Evolutionary conservation across 2,888 invertebrate genomes (phyloP).

Genomic region (Macroteleia sp.): DNA sequence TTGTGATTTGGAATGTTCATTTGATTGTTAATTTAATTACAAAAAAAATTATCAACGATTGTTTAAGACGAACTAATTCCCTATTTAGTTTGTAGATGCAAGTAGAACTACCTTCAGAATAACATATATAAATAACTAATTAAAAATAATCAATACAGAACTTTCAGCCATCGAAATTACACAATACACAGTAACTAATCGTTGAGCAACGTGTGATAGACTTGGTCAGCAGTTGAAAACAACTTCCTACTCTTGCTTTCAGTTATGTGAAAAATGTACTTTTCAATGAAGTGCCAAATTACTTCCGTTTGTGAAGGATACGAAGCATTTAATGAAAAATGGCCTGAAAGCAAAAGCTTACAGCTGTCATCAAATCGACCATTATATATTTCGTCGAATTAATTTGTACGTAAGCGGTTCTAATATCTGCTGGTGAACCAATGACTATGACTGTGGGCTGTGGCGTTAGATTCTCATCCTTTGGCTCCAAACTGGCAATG

Average conservation of each 20-base stretch:
- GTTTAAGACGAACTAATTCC: no score
- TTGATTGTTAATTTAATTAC: no score
- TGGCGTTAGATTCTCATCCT: neutral
- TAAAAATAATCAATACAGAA: no score
- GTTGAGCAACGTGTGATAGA: conserved; percentile 4
- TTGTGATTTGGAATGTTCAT: no score
- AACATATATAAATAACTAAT: no score
- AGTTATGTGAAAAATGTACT: conserved; percentile 21
- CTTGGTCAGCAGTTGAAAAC: neutral
- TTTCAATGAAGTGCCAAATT: conserved; percentile 28
- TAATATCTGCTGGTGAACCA: neutral
- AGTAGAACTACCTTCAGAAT: no score
- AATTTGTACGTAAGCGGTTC: conserved; percentile 27
- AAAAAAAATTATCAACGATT: no score
- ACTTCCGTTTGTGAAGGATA: conserved; percentile 30
- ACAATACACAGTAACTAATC: neutral
- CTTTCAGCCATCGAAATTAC: neutral
- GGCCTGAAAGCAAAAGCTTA: conserved; percentile 36
- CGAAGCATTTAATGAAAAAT: conserved; percentile 41
- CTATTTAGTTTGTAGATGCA: no score
- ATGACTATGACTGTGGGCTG: conserved; percentile 42
- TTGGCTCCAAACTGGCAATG: conserved; percentile 2
- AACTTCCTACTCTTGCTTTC: conserved; percentile 20
- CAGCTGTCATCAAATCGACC: conserved; percentile 16
- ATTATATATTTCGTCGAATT: conserved; percentile 18